Evolutionary conservation across 1,140 invertebrate species (phyloP), one percentile per base, ranked within the genome.

Genomic region (Drosophila asahinai): DNA sequence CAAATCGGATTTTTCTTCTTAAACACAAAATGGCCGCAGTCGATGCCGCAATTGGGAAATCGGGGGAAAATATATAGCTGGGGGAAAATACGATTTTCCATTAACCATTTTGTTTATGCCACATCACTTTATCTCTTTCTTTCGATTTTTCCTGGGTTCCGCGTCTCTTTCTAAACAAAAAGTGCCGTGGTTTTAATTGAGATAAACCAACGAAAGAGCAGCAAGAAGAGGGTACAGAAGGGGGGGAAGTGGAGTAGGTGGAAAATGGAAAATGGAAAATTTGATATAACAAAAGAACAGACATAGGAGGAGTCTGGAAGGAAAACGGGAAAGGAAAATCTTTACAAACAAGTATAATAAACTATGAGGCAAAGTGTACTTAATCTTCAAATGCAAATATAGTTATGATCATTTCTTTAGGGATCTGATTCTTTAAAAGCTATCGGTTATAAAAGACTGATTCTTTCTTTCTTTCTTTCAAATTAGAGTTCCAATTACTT

Each of bases 151-250:
- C 11, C 14, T n/a, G 14, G 30, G 5, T 27, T 17, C 2, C 25
- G 8, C 19, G 2, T 65, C 65, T 76, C 47, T 54, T 49, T 64
- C 52, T 81, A 89, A 87, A 89, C 80, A 83, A 64, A 80, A 64
- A 83, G 54, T 81, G 86, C 76, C 81, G 60, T 67, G 70, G 57
- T 25, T 67, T 81, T 81, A 77, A 84, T 87, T 89, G 70, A 71
- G 74, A 83, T 75, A 74, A 75, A 68, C 84, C 81, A 84, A 84
- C 77, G 81, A 89, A 89, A 81, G 83, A 86, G 77, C 51, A 43
- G 40, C 62, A 12, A 25, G 15, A 14, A 58, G 40, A 30, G 7
- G 33, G 49, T n/a, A 40, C 42, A 38, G 55, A 36, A 54, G 40
- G 33, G 11, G 57, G 25, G 22, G 45, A 11, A 38, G 30, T 9